Conservation (phyloP, 2,888 invertebrate genomes). For the Drosophila seclusa region DNA sequence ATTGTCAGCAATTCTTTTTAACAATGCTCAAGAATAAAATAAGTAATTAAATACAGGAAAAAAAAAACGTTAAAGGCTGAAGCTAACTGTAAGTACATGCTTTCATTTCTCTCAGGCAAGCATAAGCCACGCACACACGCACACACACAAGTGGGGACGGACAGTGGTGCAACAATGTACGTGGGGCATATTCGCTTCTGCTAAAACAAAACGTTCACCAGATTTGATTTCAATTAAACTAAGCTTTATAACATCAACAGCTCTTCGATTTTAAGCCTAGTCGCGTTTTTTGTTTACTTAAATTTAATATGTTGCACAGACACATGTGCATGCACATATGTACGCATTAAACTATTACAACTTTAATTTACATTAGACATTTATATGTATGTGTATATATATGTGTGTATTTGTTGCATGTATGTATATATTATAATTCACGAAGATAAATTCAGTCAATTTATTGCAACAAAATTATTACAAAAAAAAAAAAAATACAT, state of each 20-base stretch:
- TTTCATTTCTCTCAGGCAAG: constrained; percentile 21
- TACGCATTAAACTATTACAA: constrained; percentile 34
- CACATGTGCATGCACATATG: constrained; percentile 12
- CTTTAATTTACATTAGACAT: constrained; percentile 62
- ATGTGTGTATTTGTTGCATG: constrained; percentile 32
- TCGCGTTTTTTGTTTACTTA: constrained; percentile 13
- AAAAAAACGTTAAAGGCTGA: constrained; percentile 12
- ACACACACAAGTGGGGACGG: constrained; percentile 61
- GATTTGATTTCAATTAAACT: constrained; percentile 35
- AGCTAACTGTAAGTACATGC: constrained; percentile 43
- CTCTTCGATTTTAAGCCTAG: constrained; percentile 39
- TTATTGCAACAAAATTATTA: constrained; percentile 70
- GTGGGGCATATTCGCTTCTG: constrained; percentile 21
- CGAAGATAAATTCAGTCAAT: constrained; percentile 69
- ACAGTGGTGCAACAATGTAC: constrained; percentile 41
- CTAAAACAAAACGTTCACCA: constrained; percentile 26
- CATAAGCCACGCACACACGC: constrained; percentile 13
- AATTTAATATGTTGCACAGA: constrained; percentile 17
- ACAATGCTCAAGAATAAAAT: constrained; percentile 27
- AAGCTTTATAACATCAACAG: constrained; percentile 44
- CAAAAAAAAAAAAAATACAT: constrained; percentile 26
- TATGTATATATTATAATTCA: constrained; percentile 36
- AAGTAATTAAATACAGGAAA: background rate
- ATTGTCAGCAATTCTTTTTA: constrained; percentile 71
- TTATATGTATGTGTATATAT: constrained; percentile 43